Evolutionary conservation across 2,888 invertebrate species (phyloP).

Genomic region (Apodemia zela): DNA sequence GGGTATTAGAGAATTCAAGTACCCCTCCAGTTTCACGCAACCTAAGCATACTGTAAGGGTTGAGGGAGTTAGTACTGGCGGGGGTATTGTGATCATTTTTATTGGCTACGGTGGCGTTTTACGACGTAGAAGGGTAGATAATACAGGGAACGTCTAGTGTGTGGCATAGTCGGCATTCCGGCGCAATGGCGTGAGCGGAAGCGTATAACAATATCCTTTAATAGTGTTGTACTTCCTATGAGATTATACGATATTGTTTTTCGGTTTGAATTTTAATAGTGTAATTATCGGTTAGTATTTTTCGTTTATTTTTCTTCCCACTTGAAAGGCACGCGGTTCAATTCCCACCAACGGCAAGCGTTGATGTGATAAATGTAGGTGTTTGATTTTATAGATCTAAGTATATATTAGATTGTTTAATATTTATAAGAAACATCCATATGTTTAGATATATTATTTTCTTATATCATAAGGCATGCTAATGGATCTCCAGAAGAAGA

Average conservation of each 20-base stretch:
- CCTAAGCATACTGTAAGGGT: conserved; percentile 19
- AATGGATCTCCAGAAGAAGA: too few species aligned
- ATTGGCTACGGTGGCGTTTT: conserved; percentile 27
- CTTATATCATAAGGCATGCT: too few species aligned
- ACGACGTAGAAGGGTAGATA: conserved; percentile 29
- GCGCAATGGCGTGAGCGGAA: background rate
- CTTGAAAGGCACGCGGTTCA: too few species aligned
- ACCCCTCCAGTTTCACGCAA: conserved; percentile 2
- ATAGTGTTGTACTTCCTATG: background rate
- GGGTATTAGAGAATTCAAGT: conserved; percentile 12
- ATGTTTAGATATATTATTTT: too few species aligned
- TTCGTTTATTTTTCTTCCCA: too few species aligned
- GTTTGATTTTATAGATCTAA: too few species aligned
- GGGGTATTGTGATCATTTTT: conserved; percentile 29
- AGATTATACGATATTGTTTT: background rate
- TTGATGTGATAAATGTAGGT: too few species aligned
- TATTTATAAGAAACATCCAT: too few species aligned
- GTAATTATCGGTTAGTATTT: too few species aligned
- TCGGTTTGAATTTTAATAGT: too few species aligned
- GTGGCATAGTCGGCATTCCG: background rate
- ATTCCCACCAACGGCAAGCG: too few species aligned
- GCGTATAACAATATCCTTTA: background rate
- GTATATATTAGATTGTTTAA: too few species aligned
- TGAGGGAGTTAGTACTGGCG: conserved; percentile 19
- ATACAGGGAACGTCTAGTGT: conserved; percentile 25